Base-by-base conservation (phyloP, 92 coral and sea anemone species). In the Zoanthus solanderi region DNA sequence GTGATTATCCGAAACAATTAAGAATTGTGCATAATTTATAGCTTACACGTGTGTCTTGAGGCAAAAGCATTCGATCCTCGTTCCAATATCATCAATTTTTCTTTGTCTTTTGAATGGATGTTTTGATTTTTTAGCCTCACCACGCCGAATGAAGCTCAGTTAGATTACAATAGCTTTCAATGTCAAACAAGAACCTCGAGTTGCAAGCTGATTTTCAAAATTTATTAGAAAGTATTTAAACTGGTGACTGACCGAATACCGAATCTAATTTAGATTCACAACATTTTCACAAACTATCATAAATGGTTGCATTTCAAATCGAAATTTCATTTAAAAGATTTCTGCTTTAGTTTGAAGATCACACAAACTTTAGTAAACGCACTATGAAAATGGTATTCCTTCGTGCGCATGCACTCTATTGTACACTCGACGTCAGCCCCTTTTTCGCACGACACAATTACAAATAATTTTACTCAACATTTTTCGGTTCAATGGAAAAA, bases 21-120 rank as follows among this genome's bases (percentile, higher is more conserved):
- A 23, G 48, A 80, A 58, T 61, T 66, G 85, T 66, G 85, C 85
- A 67, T 81, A 65, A 77, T 23, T 65, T 46, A 81, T 45, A 7
- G 23, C 18, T 2, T 23, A 66, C 85, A 81, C 75, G 85, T 81
- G 85, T 79, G 61, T 48, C 45, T 47, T 32, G 71, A 46, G 71
- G 29, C 75, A 13, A 31, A 14, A 44, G 46, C 75, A 65, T 68
- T 81, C 65, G 58, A 45, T 34, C 18, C 85, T 28, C 13, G 85
- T 58, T 66, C 75, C 75, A 81, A 81, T 81, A 81, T 81, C 85
- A 46, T 7, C 47, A 45, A 29, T 63, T 66, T 28, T 18, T 8
- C 31, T 31, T 44, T 28, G 47, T 37, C 61, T 54, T 46, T 44
- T 12, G 47, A 28, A 16, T 44, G 17, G 50, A 42, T 68, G n/a